Conservation (phyloP, 2,888 invertebrate species). For the Ashinkailepas kermadecensis region DNA sequence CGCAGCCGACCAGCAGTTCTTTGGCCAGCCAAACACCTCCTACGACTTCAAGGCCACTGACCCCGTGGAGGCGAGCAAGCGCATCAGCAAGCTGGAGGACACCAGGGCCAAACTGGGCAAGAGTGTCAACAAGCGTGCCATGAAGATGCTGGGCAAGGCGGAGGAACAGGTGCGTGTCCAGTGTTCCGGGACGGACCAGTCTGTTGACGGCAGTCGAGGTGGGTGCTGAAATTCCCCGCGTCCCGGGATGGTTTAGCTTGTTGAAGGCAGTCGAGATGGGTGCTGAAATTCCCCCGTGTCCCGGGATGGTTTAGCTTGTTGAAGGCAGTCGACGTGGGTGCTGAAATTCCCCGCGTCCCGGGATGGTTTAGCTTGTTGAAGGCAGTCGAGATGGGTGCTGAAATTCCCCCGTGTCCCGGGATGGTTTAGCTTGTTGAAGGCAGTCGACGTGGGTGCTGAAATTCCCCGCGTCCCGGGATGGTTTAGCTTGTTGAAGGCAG, state of each 20-base stretch:
- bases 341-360: too few species aligned
- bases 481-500: too few species aligned
- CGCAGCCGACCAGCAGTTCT: conserved; percentile 62
- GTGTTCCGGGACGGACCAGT: neutral
- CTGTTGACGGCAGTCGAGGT: neutral
- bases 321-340: too few species aligned
- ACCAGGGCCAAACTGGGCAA: conserved; percentile 59
- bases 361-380: too few species aligned
- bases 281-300: too few species aligned
- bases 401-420: too few species aligned
- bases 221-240: too few species aligned
- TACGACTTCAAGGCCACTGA: conserved; percentile 42
- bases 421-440: too few species aligned
- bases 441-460: too few species aligned
- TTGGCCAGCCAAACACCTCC: conserved; percentile 43
- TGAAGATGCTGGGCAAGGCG: conserved; percentile 74
- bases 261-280: neutral
- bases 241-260: neutral
- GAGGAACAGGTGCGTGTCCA: conserved; percentile 61
- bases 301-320: too few species aligned
- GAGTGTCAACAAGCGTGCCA: conserved; percentile 71
- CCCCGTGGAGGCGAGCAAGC: conserved; percentile 51
- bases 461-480: too few species aligned
- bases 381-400: too few species aligned
- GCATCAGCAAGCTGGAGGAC: conserved; percentile 52